phyloP scores from a whole-genome alignment of 2,113 vertebrate genomes.

The Nycticebus coucang region DNA sequence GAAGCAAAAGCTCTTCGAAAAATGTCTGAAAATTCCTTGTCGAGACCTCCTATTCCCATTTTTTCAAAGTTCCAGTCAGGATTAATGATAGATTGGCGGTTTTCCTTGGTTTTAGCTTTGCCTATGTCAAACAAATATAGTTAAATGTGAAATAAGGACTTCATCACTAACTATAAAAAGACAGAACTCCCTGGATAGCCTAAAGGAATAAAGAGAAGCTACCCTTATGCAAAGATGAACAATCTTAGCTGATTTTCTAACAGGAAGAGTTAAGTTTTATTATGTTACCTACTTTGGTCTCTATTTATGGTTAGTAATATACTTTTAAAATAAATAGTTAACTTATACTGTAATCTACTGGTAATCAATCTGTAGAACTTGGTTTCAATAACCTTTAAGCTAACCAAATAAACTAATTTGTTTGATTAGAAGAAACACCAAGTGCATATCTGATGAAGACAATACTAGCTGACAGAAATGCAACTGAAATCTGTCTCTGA shows the following conservation, averaged over 20 bases:
- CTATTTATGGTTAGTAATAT: background rate
- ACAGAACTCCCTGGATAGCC: background rate
- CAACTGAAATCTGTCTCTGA: background rate
- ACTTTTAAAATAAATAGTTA: background rate
- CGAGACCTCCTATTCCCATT: conserved; percentile 98
- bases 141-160: conserved; percentile 34
- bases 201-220: background rate
- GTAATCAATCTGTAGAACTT: background rate
- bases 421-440: conserved; percentile 49
- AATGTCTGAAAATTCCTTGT: conserved; percentile 98
- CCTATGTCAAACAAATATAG: conserved; percentile 83
- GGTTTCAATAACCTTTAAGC: background rate
- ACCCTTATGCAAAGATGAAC: background rate
- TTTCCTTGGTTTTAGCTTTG: conserved; percentile 94
- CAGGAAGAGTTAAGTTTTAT: background rate
- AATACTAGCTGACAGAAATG: background rate
- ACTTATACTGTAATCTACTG: background rate
- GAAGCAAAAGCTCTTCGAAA: conserved; percentile 98
- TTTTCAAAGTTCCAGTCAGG: conserved; percentile 99
- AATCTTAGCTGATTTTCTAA: background rate
- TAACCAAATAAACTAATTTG: conserved; percentile 32
- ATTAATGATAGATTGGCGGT: conserved; percentile 97
- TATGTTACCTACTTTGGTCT: background rate
- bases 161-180: background rate
- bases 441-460: conserved; percentile 3